These are phyloP conservation scores for Steinernema feltiae DNA, from an alignment of 1,140 invertebrate species.

Conservation along the genomic window DNA sequence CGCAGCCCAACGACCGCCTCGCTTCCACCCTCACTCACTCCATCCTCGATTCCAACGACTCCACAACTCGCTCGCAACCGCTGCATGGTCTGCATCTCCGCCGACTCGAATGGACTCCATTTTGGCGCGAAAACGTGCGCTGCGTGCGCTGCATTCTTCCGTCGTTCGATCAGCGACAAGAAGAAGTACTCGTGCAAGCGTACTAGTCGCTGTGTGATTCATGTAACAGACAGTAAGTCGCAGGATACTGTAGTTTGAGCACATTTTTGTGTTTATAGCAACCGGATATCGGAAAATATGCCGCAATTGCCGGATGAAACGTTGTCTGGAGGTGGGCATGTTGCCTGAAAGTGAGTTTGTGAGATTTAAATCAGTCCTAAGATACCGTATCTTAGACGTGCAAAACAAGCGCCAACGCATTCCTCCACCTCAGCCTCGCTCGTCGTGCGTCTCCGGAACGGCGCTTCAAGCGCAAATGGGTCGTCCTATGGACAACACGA, in stretches of 20 bases:
- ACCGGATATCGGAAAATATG: constrained; percentile 47
- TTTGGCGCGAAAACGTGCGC: constrained; percentile 32
- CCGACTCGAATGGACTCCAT: constrained; percentile 28
- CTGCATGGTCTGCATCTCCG: constrained; percentile 25
- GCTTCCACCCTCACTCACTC: constrained; percentile 4
- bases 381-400: constrained; percentile 35
- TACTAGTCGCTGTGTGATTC: constrained; percentile 18
- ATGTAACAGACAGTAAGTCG: constrained; percentile 17
- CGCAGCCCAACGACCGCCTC: neutral
- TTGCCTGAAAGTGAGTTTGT: constrained; percentile 45
- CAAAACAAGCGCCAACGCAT: constrained; percentile 44
- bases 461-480: no score
- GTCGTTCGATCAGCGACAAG: constrained; percentile 25
- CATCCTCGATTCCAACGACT: neutral
- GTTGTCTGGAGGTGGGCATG: constrained; percentile 47
- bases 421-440: no score
- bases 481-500: no score
- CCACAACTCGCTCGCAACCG: neutral
- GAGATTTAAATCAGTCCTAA: neutral
- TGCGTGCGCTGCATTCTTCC: constrained; percentile 30
- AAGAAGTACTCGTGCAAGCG: constrained; percentile 29
- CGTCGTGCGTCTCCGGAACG: no score
- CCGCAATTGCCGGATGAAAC: constrained; percentile 43
- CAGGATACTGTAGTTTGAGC: constrained; percentile 17
- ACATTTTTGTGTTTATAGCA: constrained; percentile 28